Evolutionary conservation across 2,797 vertebrate genomes (phyloP).

Genomic region (Tokudaia tokunoshimensis): DNA sequence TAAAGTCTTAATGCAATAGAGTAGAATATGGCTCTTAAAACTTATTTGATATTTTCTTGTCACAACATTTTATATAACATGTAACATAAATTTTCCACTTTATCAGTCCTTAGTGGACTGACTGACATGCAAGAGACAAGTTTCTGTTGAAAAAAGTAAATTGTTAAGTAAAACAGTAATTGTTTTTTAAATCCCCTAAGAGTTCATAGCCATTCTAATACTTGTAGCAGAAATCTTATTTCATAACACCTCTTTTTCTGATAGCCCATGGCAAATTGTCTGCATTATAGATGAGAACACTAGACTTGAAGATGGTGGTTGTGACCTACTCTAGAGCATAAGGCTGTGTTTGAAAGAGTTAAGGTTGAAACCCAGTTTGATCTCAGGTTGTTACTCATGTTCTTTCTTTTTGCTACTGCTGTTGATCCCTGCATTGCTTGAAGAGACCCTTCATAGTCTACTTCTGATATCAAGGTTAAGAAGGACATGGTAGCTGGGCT

Average conservation of each 20-base stretch:
- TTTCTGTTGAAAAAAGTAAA: slow-evolving; percentile 36
- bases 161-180: slow-evolving; percentile 9
- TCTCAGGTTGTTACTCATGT: not conserved
- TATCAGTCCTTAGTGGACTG: not conserved
- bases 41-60: slow-evolving; percentile 37
- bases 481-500: not conserved
- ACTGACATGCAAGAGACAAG: not conserved
- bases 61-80: slow-evolving; percentile 49
- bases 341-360: not conserved
- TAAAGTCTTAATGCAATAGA: slow-evolving; percentile 14
- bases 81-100: not conserved
- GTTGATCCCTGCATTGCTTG: not conserved
- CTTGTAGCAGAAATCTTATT: not conserved
- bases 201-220: slow-evolving; percentile 27
- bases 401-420: not conserved
- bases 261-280: not conserved
- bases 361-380: not conserved
- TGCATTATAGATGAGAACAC: not conserved
- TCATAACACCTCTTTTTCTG: not conserved
- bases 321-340: not conserved
- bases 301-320: not conserved
- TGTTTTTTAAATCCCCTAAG: slow-evolving; percentile 47
- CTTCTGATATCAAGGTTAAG: not conserved
- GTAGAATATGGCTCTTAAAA: slow-evolving; percentile 17
- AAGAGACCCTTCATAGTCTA: not conserved